Conservation (phyloP, 1,140 invertebrate species). For the Hycleus cichorii region DNA sequence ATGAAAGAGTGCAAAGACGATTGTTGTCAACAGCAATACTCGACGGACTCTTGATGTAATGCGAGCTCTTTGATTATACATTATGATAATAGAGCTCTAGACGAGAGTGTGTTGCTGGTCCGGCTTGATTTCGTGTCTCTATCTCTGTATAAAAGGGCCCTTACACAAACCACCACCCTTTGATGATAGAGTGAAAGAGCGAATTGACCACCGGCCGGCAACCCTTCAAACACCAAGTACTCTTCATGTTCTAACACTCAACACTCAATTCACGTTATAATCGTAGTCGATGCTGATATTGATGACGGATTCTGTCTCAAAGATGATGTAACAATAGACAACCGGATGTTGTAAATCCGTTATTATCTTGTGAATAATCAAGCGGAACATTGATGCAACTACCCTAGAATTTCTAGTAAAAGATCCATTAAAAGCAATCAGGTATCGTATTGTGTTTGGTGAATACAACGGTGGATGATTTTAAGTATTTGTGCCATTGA, state of each 20-base stretch:
- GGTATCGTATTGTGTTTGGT: not conserved
- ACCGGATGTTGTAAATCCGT: not conserved
- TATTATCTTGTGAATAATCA: not conserved
- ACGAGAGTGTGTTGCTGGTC: constrained; percentile 6
- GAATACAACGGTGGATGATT: too few relatives aligned
- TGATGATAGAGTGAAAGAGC: constrained; percentile 10
- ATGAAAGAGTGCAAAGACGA: constrained; percentile 14
- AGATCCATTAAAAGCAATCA: constrained; percentile 4
- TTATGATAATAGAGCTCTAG: constrained; percentile 17
- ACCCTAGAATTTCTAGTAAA: not conserved
- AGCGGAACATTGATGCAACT: not conserved
- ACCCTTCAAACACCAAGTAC: not conserved
- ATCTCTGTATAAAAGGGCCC: constrained; percentile 3
- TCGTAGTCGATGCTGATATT: not conserved
- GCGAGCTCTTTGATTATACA: constrained; percentile 18
- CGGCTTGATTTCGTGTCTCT: constrained; percentile 4
- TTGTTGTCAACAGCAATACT: constrained; percentile 22
- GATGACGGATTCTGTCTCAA: not conserved
- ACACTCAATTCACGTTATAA: not conserved
- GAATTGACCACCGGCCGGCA: constrained; percentile 9
- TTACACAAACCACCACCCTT: constrained; percentile 13
- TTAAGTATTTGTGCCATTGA: too few relatives aligned
- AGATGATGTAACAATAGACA: not conserved
- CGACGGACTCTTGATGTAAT: constrained; percentile 15
- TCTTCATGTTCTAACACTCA: constrained; percentile 7